phyloP scores from a whole-genome alignment of 2,113 vertebrate genomes.

The Poeciliopsis occidentalis region DNA sequence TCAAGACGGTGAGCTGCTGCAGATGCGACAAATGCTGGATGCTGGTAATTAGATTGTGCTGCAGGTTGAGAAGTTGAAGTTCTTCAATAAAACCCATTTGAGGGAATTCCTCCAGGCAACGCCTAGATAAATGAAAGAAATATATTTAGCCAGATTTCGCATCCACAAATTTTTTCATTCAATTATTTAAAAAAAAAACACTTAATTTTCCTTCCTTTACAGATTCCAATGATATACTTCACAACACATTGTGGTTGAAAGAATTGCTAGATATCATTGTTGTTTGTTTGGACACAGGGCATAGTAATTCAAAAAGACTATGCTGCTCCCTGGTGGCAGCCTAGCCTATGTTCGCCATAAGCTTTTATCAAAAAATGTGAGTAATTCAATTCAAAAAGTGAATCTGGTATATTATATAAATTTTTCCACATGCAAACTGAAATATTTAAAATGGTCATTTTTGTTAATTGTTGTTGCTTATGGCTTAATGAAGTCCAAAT shows the following conservation, averaged over 20 bases:
- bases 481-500: not conserved
- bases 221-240: too few species aligned
- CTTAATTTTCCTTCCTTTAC: not conserved
- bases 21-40: constrained; percentile 90
- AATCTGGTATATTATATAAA: not conserved
- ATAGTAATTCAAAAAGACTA: constrained; percentile 31
- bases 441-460: not conserved
- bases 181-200: not conserved
- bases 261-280: not conserved
- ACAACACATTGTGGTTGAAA: too few species aligned
- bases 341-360: constrained; percentile 1
- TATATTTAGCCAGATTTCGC: not conserved
- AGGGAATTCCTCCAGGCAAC: constrained; percentile 86
- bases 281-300: not conserved
- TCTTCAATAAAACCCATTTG: constrained; percentile 84
- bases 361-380: not conserved
- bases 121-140: constrained; percentile 69
- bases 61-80: constrained; percentile 90
- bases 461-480: not conserved
- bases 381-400: not conserved
- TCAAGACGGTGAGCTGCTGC: constrained; percentile 89
- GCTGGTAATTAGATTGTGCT: constrained; percentile 90
- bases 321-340: constrained; percentile 76
- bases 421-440: not conserved
- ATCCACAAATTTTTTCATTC: not conserved